Percentiles rank a stretch among this genome's conserved stretches.
Evolutionary conservation across 2,888 invertebrate species (phyloP).

Genomic region (Drosophila testacea): DNA sequence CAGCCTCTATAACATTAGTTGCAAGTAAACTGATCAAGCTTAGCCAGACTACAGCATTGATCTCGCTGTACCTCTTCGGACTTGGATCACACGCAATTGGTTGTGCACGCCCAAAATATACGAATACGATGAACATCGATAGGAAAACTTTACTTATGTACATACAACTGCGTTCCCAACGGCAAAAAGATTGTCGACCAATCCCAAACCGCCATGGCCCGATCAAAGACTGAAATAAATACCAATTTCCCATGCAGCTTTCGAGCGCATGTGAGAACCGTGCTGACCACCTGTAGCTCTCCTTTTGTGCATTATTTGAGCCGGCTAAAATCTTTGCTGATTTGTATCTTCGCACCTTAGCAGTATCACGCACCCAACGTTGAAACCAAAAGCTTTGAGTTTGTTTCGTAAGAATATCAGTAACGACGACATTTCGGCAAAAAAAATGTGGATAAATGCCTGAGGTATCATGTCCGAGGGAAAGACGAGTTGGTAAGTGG

Average conservation of each 20-base stretch:
- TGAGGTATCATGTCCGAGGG: conserved; percentile 38
- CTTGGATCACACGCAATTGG: conserved; percentile 49
- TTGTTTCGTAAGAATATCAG: conserved; percentile 21
- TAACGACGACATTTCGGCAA: conserved; percentile 36
- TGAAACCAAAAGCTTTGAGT: conserved; percentile 37
- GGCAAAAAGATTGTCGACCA: neutral
- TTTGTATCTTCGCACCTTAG: neutral
- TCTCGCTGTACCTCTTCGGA: conserved; percentile 44
- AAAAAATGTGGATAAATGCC: conserved; percentile 51
- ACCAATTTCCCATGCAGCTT: conserved; percentile 43
- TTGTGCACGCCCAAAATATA: conserved; percentile 37
- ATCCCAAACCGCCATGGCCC: conserved; percentile 51
- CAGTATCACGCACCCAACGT: conserved; percentile 23
- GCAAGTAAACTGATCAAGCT: conserved; percentile 23
- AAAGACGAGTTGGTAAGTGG: conserved; percentile 27
- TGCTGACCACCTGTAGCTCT: conserved; percentile 14
- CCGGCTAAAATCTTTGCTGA: neutral
- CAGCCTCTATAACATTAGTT: conserved; percentile 13
- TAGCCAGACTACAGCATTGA: conserved; percentile 21
- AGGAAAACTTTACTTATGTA: conserved; percentile 35
- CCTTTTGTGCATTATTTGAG: conserved; percentile 1
- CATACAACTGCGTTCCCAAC: conserved; percentile 49
- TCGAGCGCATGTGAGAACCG: conserved; percentile 42
- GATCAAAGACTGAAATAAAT: conserved; percentile 49
- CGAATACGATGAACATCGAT: conserved; percentile 26